Percentiles rank a stretch among this genome's conserved stretches.
Evolutionary conservation across 2,797 vertebrate species (phyloP).

Genomic region (Basileuterus tristriatus): DNA sequence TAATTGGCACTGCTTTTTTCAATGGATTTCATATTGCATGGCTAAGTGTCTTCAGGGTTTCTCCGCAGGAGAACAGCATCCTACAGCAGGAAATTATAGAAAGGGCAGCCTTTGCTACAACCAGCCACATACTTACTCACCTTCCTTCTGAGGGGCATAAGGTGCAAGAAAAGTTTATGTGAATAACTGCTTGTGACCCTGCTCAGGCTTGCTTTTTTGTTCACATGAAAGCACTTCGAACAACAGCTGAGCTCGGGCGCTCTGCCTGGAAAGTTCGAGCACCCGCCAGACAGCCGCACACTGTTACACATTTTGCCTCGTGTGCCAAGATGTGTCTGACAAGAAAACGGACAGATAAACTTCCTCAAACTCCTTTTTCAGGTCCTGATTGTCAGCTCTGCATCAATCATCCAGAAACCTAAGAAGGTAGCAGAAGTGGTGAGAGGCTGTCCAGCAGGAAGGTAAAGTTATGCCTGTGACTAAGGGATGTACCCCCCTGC

Average conservation of each 20-base stretch:
- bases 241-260: not conserved
- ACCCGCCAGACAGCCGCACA: rapidly evolving
- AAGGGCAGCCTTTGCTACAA: not conserved
- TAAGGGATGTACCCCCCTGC: not conserved
- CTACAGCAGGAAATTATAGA: not conserved
- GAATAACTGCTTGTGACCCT: not conserved
- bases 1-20: not conserved
- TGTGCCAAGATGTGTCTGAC: not conserved
- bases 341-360: not conserved
- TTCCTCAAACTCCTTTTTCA: not conserved
- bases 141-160: not conserved
- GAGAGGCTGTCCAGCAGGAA: not conserved
- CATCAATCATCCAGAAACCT: not conserved
- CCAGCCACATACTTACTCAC: not conserved
- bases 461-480: not conserved
- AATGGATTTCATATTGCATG: not conserved
- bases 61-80: not conserved
- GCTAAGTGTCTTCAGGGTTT: not conserved
- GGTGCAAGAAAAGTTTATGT: not conserved
- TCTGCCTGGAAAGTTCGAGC: not conserved
- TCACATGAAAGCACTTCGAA: not conserved
- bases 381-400: not conserved
- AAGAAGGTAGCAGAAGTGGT: not conserved
- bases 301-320: not conserved
- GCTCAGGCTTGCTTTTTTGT: not conserved